Base-by-base conservation (phyloP, 2,113 vertebrate genomes). In the Siniperca chuatsi region DNA sequence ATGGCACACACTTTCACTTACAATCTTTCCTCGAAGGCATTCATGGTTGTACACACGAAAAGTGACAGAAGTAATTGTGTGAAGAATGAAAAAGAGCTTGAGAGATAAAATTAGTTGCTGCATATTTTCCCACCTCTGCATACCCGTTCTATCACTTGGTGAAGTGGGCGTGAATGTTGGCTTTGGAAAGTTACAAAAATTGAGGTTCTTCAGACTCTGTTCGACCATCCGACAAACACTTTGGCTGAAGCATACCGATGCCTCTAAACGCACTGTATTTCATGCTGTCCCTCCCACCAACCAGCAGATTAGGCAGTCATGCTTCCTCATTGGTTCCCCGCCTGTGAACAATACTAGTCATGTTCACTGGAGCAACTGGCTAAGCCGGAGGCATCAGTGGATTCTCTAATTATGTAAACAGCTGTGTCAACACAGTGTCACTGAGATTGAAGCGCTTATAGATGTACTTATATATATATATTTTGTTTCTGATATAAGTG, bases 331-430 rank as follows among this genome's bases (percentile, higher is more conserved):
- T 75, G 60, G 21, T 4, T 81, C 4, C 50, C 21, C 6, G 46
- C 18, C 40, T 61, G 82, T 54, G 20, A 77, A 88, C 50, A 71
- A 35, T 16, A 46, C 69, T 46, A 20, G 71, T 57, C 25, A 21
- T 81, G 57, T 72, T 84, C 37, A 60, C 68, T 64, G 60, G 40
- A 81, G 61, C 58, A 58, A 83, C n/a, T 48, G 54, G 52, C 60
- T 73, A 18, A 79, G 44, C 72, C 61, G 13, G 65, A 54, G 65
- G 79, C 3, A 52, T 20, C 4, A 33, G 58, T 60, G 75, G 46
- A 42, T 40, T 65, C 57, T 79, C 37, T 67, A n/a, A 66, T 81
- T 37, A 91, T 40, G 57, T 78, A 58, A 48, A 40, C 60, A 75
- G n/a, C 66, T 71, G 52, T 37, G 35, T 29, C 29, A 29, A 29